A percentile compares a stretch with the other conserved stretches of the same genome.
Conservation (phyloP, 2,113 vertebrate genomes). For the Helogale parvula region DNA sequence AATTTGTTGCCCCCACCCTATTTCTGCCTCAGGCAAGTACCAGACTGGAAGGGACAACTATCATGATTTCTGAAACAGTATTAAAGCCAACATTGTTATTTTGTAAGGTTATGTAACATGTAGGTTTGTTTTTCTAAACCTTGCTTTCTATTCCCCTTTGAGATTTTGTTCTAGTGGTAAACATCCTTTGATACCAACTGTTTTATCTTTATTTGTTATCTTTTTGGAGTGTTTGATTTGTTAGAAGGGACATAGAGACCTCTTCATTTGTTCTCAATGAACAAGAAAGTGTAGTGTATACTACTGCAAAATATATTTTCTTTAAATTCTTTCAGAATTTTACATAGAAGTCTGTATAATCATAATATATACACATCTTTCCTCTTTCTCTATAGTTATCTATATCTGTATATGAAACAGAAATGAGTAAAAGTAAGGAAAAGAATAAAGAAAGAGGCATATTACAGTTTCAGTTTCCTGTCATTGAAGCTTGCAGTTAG, state of each 20-base stretch:
- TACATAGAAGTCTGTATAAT: not conserved
- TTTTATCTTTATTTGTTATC: not conserved
- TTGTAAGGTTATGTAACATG: not conserved
- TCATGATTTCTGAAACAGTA: not conserved
- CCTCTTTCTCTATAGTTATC: not conserved
- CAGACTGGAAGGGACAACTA: not conserved
- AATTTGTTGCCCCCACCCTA: not conserved
- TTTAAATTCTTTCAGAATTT: not conserved
- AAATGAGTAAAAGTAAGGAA: not conserved
- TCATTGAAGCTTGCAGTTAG: not conserved
- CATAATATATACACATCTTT: not conserved
- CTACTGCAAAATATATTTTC: not conserved
- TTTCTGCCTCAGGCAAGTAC: conserved; percentile 11
- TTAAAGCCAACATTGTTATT: not conserved
- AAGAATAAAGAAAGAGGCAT: not conserved
- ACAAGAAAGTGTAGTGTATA: not conserved
- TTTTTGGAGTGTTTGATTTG: conserved; percentile 29
- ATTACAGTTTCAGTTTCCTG: not conserved
- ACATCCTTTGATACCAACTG: not conserved
- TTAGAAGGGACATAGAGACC: not conserved
- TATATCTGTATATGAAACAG: not conserved
- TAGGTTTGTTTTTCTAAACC: not conserved
- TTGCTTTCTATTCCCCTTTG: not conserved
- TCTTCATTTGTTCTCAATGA: not conserved
- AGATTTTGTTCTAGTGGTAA: not conserved